Evolutionary conservation across 1,140 invertebrate species (phyloP).

Genomic region (Prorops nasuta): DNA sequence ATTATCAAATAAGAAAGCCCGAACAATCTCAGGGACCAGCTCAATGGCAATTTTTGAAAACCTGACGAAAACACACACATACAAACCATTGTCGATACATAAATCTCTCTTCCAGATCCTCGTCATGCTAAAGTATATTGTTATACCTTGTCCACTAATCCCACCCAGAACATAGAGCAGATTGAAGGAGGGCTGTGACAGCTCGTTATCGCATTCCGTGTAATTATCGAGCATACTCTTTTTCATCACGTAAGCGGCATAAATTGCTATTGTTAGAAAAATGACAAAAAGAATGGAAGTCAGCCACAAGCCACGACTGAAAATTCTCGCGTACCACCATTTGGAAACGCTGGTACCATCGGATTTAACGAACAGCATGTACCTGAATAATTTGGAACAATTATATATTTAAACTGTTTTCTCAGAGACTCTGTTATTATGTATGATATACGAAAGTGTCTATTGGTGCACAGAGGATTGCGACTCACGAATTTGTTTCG

Average conservation of each 20-base stretch:
- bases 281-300: conserved; percentile 12
- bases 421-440: no score
- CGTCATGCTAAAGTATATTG: background rate
- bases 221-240: conserved; percentile 13
- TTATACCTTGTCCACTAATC: conserved; percentile 32
- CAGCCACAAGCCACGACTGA: conserved; percentile 23
- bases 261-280: conserved; percentile 9
- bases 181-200: conserved; percentile 23
- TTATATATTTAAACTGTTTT: conserved; percentile 6
- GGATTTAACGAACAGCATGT: conserved; percentile 25
- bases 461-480: background rate
- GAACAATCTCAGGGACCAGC: conserved; percentile 28
- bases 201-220: conserved; percentile 18
- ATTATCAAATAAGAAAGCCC: conserved; percentile 26
- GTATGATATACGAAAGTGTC: no score
- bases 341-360: conserved; percentile 22
- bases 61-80: conserved; percentile 17
- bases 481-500: conserved; percentile 11
- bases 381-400: conserved; percentile 16
- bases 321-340: conserved; percentile 31
- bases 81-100: background rate
- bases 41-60: conserved; percentile 26
- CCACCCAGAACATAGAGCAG: conserved; percentile 27
- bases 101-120: no score
- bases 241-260: conserved; percentile 20